A percentile compares a stretch with the other conserved stretches of the same genome.
These are phyloP conservation scores for Phyllotreta cruciferae DNA, from an alignment of 2,888 invertebrate species.

Conservation along the genomic window DNA sequence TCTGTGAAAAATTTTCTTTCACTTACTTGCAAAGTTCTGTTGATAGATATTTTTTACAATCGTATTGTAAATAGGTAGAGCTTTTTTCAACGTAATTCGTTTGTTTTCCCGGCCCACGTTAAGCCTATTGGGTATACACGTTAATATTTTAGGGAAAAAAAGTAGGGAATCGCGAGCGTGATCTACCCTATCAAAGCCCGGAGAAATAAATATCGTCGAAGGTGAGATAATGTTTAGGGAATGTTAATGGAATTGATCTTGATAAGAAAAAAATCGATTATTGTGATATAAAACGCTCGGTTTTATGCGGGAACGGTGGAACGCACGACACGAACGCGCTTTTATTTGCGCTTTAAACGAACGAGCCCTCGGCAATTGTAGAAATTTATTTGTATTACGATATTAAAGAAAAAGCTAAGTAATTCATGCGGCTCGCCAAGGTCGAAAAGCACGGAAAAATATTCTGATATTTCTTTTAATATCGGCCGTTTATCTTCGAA, in stretches of 20 bases:
- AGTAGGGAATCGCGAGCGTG: conserved; percentile 8
- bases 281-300: conserved; percentile 5
- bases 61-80: no score
- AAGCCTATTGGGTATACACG: not conserved
- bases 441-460: no score
- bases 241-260: conserved; percentile 15
- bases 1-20: no score
- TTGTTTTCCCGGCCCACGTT: not conserved
- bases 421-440: no score
- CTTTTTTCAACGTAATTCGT: no score
- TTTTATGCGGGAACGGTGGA: conserved; percentile 4
- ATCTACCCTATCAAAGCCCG: not conserved
- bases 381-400: no score
- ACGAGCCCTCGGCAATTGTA: not conserved
- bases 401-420: no score
- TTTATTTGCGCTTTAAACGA: not conserved
- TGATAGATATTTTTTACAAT: no score
- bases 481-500: no score
- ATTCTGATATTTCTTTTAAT: no score
- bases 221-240: conserved; percentile 14
- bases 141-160: not conserved
- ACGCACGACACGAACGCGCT: conserved; percentile 10
- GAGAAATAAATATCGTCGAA: conserved; percentile 15
- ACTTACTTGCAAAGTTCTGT: no score
- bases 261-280: conserved; percentile 15